Conservation (phyloP, 2,888 invertebrate species). For the Panopea generosa region DNA sequence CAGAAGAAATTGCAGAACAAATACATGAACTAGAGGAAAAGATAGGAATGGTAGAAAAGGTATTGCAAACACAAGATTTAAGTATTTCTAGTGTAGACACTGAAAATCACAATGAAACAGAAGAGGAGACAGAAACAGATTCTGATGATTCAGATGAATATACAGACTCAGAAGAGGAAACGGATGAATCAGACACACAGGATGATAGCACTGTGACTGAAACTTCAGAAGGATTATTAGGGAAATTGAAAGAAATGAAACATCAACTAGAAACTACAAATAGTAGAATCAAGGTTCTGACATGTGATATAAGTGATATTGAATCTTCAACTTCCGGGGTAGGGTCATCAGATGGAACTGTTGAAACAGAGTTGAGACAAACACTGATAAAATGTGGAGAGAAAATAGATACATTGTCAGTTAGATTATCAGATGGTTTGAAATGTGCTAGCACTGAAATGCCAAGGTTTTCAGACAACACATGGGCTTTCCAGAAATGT, state of each 20-base stretch:
- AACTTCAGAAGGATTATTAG: constrained; percentile 61
- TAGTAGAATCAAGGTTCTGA: constrained; percentile 69
- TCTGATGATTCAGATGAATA: constrained; percentile 68
- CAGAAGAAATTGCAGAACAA: constrained; percentile 72
- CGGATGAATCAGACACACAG: constrained; percentile 52
- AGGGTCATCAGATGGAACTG: constrained; percentile 39
- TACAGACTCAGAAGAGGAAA: constrained; percentile 59
- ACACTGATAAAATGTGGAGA: constrained; percentile 70
- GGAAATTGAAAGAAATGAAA: constrained; percentile 75
- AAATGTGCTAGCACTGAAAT: constrained; percentile 60
- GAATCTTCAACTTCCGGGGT: constrained; percentile 23
- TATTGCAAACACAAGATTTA: constrained; percentile 60
- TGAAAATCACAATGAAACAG: constrained; percentile 55
- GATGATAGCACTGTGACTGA: constrained; percentile 48
- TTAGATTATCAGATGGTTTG: constrained; percentile 63
- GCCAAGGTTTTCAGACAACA: constrained; percentile 56
- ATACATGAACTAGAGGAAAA: constrained; percentile 71
- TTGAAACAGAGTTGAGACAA: constrained; percentile 58
- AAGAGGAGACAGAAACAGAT: constrained; percentile 59
- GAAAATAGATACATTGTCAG: constrained; percentile 70
- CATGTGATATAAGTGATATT: constrained; percentile 59
- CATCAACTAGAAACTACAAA: constrained; percentile 71
- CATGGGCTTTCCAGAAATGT: constrained; percentile 72
- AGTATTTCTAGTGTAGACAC: constrained; percentile 45
- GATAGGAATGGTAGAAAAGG: constrained; percentile 71